Evolutionary conservation across 2,888 invertebrate species (phyloP).

Genomic region (Marronus borbonicus): DNA sequence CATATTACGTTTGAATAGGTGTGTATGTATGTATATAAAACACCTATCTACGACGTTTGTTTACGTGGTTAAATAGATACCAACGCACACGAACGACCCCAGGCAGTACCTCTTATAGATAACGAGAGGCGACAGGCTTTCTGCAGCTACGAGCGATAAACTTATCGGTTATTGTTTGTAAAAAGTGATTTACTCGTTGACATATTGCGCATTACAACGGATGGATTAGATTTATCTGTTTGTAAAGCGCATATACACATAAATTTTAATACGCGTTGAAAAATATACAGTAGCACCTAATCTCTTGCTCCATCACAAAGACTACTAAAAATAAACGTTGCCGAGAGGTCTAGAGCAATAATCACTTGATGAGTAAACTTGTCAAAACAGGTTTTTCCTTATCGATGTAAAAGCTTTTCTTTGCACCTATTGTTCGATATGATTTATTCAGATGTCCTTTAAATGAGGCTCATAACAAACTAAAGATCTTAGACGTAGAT

Average conservation of each 20-base stretch:
- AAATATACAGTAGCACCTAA: not conserved
- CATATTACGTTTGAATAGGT: no score
- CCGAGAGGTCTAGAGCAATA: not conserved
- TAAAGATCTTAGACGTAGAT: not conserved
- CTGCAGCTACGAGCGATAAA: conserved; percentile 56
- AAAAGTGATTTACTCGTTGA: conserved; percentile 32
- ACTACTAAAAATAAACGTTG: not conserved
- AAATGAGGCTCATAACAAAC: no score
- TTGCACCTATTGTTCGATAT: no score
- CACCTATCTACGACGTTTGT: not conserved
- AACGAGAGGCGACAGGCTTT: conserved; percentile 56
- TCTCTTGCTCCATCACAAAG: not conserved
- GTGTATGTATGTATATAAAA: not conserved
- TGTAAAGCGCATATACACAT: not conserved
- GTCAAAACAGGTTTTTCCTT: no score
- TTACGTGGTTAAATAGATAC: conserved; percentile 3
- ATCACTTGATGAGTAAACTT: not conserved
- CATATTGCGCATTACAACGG: conserved; percentile 45
- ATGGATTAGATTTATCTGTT: conserved; percentile 31
- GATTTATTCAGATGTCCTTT: no score
- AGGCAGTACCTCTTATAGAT: conserved; percentile 42
- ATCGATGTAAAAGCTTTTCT: no score
- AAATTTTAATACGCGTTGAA: not conserved
- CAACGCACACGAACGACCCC: conserved; percentile 29
- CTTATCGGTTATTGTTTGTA: conserved; percentile 50